phyloP scores from a whole-genome alignment of 2,797 vertebrate genomes.

The Mionectes olivaceus region DNA sequence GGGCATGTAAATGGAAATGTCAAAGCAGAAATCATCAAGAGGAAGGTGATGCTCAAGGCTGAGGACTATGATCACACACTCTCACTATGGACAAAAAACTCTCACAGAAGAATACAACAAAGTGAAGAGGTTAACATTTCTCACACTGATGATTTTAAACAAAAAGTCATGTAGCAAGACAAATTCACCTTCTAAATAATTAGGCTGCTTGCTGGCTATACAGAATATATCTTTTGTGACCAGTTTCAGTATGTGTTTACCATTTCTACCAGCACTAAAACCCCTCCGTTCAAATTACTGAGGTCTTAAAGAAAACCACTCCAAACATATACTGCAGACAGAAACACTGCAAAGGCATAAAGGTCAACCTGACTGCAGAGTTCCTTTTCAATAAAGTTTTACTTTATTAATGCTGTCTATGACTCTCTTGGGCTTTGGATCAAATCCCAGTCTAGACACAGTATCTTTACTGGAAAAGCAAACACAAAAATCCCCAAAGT shows the following conservation, averaged over 20 bases:
- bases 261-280: neutral
- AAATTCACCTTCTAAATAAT: neutral
- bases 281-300: neutral
- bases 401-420: conserved; percentile 28
- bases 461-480: conserved; percentile 19
- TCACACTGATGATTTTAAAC: neutral
- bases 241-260: neutral
- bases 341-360: conserved; percentile 42
- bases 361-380: conserved; percentile 10
- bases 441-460: conserved; percentile 13
- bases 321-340: neutral
- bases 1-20: conserved; percentile 11
- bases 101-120: neutral
- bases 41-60: neutral
- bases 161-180: neutral
- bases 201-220: neutral
- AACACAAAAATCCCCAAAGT: neutral
- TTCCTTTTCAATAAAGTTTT: conserved; percentile 31
- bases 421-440: neutral
- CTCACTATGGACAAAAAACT: neutral
- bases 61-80: neutral
- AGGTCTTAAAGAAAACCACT: conserved; percentile 6
- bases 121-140: neutral
- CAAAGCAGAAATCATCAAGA: neutral
- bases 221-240: neutral